Base-by-base conservation (phyloP, 2,797 vertebrate genomes). In the Poecilia wingei region DNA sequence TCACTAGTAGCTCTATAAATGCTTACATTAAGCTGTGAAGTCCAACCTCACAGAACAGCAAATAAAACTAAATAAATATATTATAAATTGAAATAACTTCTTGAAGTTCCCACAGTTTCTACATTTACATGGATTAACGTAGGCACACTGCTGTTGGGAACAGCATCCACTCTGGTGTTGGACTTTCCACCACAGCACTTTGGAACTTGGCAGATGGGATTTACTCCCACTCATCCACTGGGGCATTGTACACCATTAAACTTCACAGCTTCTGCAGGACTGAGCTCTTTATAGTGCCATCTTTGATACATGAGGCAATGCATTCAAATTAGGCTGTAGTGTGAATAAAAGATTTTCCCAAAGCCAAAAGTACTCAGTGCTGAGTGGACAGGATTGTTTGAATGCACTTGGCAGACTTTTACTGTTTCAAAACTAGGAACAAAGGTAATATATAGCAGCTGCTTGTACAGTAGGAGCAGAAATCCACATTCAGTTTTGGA, bases 181-280 rank as follows among this genome's bases (percentile, higher is more conserved):
- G 71, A 46, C 36, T 74, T 74, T 79, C 46, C 7, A 22, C 55
- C n/a, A 16, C 78, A 74, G n/a, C 73, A 28, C 28, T 79, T 79
- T 79, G 51, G 46, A 68, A 33, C 36, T 79, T 12, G 36, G 25
- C 78, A 55, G 41, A 47, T 74, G 72, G 72, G 78, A 79, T 79
- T 79, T 74, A 72, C 61, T 79, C 61, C 47, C 28, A 45, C 73
- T 74, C 8, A 1, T 43, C 72, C 72, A 45, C 78, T 16, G 28
- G 72, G 47, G 59, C 78, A 55, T 79, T 79, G 73, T 74, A 79
- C 47, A 61, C 72, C 31, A 74, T 79, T 79, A 79, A 79, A 73
- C 72, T 68, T 46, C 78, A 74, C 72, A 55, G 78, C 72, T 79
- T 79, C 47, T 8, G 78, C 59, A 68, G 71, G 61, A 18, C 8